Conservation (phyloP, 2,113 vertebrate species). For the Notarius lentiginosus region DNA sequence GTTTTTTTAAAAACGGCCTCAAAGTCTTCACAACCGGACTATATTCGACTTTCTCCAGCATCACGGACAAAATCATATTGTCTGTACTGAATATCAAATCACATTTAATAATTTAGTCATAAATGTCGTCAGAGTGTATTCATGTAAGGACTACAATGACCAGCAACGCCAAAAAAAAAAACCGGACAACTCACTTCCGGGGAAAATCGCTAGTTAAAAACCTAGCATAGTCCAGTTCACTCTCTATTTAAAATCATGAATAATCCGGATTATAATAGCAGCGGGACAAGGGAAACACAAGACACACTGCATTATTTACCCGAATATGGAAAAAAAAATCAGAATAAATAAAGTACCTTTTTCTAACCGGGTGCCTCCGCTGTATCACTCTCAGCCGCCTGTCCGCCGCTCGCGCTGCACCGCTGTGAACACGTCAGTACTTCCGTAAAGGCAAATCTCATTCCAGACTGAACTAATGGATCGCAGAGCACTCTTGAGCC, state of each 20-base stretch:
- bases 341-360: conserved; percentile 21
- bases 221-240: conserved; percentile 1
- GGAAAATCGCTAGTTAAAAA: conserved; percentile 44
- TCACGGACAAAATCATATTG: neutral
- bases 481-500: conserved; percentile 46
- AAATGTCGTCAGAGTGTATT: fast-evolving
- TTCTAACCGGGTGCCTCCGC: conserved; percentile 73
- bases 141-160: conserved; percentile 67
- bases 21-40: conserved; percentile 27
- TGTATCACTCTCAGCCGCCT: conserved; percentile 74
- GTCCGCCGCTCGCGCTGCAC: conserved; percentile 59
- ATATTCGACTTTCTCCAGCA: conserved; percentile 39
- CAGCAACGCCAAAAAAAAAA: conserved; percentile 41
- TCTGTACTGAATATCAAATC: neutral
- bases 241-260: neutral
- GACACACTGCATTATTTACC: neutral
- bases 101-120: conserved; percentile 54
- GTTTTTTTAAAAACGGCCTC: fast-evolving
- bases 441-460: conserved; percentile 61
- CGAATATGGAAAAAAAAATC: neutral
- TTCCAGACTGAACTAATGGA: conserved; percentile 60
- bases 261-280: neutral
- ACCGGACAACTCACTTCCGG: conserved; percentile 81
- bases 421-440: conserved; percentile 75
- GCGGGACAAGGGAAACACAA: neutral